A percentile compares a stretch with the other conserved stretches of the same genome.
Conservation (phyloP, 2,797 vertebrate genomes). For the Kryptopterus vitreolus region DNA sequence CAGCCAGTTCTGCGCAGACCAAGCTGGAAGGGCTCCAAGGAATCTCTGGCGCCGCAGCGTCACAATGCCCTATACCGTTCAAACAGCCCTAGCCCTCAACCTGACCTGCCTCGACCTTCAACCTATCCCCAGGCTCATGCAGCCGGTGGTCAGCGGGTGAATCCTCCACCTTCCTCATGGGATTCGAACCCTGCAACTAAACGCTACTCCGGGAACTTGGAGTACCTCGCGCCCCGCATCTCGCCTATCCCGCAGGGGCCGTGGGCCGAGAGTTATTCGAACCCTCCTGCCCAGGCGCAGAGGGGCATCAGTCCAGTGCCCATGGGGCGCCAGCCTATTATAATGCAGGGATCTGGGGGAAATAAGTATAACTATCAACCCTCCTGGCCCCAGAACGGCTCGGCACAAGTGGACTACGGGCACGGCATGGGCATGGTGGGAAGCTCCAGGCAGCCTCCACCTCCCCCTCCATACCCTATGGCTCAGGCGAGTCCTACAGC, state of each 20-base stretch:
- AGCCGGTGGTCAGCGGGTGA: slow-evolving; percentile 82
- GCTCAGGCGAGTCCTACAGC: slow-evolving; percentile 82
- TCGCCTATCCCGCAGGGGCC: slow-evolving; percentile 89
- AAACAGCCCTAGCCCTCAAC: slow-evolving; percentile 84
- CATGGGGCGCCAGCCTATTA: slow-evolving; percentile 90
- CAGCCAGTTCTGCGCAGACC: slow-evolving; percentile 85
- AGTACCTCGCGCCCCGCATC: slow-evolving; percentile 87
- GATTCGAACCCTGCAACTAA: slow-evolving; percentile 88
- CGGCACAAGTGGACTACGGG: slow-evolving; percentile 81
- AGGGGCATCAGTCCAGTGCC: slow-evolving; percentile 86
- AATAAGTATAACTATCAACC: slow-evolving; percentile 88
- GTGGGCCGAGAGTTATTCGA: slow-evolving; percentile 85
- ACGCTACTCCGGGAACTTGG: slow-evolving; percentile 93
- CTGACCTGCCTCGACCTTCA: slow-evolving; percentile 79
- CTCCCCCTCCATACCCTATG: slow-evolving; percentile 88
- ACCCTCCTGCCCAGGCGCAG: slow-evolving; percentile 82
- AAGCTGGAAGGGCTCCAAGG: slow-evolving; percentile 98
- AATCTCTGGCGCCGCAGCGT: slow-evolving; percentile 87
- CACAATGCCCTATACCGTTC: slow-evolving; percentile 86
- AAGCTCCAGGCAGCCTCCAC: slow-evolving; percentile 81
- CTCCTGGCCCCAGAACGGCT: slow-evolving; percentile 85
- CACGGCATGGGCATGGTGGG: slow-evolving; percentile 68
- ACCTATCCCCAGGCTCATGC: slow-evolving; percentile 84
- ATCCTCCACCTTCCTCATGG: slow-evolving; percentile 88
- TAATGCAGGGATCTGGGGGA: slow-evolving; percentile 88